Evolutionary conservation across 2,888 invertebrate species (phyloP).

Genomic region (Pilophorus perplexus): DNA sequence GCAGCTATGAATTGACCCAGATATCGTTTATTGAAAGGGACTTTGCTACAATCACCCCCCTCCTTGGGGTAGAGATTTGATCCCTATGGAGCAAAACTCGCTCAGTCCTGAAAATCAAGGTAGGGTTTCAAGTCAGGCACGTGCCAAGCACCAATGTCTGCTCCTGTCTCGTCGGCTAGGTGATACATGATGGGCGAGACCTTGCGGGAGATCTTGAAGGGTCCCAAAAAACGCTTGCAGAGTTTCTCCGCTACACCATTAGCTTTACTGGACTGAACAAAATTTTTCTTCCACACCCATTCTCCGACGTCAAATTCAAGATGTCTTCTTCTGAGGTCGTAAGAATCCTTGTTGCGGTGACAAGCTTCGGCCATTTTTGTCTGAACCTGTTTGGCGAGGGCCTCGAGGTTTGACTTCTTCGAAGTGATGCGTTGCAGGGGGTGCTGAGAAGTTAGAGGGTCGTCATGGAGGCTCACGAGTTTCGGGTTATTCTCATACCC

Average conservation of each 20-base stretch:
- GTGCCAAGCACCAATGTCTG: constrained; percentile 14
- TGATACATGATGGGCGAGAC: constrained; percentile 8
- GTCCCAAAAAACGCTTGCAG: constrained; percentile 31
- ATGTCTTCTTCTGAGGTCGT: neutral
- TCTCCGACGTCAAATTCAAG: constrained; percentile 17
- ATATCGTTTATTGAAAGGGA: no score
- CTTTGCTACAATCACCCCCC: no score
- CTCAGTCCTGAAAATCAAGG: no score
- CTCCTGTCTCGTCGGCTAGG: constrained; percentile 2
- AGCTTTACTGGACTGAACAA: no score
- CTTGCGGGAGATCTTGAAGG: constrained; percentile 15
- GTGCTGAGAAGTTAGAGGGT: neutral
- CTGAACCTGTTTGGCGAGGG: neutral
- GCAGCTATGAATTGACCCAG: no score
- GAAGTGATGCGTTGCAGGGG: neutral
- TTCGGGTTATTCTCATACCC: neutral
- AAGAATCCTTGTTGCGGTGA: no score
- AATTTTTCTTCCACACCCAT: constrained; percentile 3
- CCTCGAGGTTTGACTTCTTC: neutral
- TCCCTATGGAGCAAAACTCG: no score
- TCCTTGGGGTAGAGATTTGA: no score
- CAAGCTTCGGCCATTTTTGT: neutral
- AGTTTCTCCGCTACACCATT: neutral
- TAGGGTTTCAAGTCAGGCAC: neutral
- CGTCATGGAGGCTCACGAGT: neutral